A percentile compares a stretch with the other conserved stretches of the same genome.
Conservation (phyloP, 2,888 invertebrate species). For the Sepiola atlantica region DNA sequence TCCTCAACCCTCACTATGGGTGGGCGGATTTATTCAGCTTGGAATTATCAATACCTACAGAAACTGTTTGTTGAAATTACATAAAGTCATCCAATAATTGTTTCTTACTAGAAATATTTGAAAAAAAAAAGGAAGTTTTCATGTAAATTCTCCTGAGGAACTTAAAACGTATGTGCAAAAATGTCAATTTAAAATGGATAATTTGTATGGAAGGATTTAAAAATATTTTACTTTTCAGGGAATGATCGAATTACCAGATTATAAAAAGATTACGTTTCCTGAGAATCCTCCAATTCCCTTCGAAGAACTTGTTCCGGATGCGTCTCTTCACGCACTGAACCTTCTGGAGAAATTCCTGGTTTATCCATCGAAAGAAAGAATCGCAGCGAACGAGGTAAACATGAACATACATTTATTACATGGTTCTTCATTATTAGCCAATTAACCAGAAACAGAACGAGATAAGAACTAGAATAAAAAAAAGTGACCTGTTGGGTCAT, state of each 20-base stretch:
- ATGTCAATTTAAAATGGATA: not conserved
- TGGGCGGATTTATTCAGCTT: no score
- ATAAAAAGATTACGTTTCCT: conserved; percentile 94
- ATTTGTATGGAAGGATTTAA: not conserved
- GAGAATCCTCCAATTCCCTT: conserved; percentile 86
- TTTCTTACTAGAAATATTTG: not conserved
- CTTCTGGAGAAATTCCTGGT: conserved; percentile 86
- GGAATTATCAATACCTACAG: not conserved
- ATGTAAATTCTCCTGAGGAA: not conserved
- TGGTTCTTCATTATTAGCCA: not conserved
- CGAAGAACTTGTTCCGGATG: conserved; percentile 86
- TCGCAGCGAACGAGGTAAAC: conserved; percentile 81
- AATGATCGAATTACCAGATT: conserved; percentile 86
- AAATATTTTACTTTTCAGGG: conserved; percentile 66
- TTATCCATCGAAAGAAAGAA: conserved; percentile 86
- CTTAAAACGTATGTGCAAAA: not conserved
- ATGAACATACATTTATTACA: not conserved
- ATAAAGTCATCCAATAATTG: not conserved
- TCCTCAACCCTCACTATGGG: no score
- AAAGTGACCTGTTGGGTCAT: no score
- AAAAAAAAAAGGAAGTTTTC: not conserved
- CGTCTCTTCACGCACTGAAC: conserved; percentile 83
- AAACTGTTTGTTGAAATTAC: not conserved
- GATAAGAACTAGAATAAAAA: no score
- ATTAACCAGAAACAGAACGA: no score